phyloP scores from a whole-genome alignment of 2,888 invertebrate genomes.

The Endomychus coccineus region DNA sequence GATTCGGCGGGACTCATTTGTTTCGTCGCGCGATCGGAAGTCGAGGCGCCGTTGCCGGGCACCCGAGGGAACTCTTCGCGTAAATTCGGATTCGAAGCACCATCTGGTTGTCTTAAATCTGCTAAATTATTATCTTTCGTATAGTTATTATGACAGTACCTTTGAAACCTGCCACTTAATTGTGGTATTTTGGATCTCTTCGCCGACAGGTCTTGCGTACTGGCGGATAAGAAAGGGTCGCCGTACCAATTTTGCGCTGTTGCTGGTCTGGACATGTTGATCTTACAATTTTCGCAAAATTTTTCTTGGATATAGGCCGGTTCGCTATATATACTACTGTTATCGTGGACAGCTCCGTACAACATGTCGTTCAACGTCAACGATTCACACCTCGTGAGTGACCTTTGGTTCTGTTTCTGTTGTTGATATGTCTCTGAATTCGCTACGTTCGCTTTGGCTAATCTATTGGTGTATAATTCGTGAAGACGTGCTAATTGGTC shows the following conservation, averaged over 20 bases:
- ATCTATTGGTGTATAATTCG: slow-evolving; percentile 71
- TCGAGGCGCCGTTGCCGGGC: slow-evolving; percentile 54
- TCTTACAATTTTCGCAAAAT: slow-evolving; percentile 69
- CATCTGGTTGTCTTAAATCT: slow-evolving; percentile 79
- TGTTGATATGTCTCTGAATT: slow-evolving; percentile 55
- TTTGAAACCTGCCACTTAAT: slow-evolving; percentile 50
- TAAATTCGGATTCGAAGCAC: slow-evolving; percentile 88
- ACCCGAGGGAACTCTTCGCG: slow-evolving; percentile 57
- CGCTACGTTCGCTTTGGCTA: slow-evolving; percentile 66
- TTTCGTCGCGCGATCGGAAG: slow-evolving; percentile 14
- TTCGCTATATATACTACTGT: slow-evolving; percentile 81
- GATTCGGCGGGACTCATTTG: slow-evolving; percentile 31
- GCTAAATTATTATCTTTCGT: slow-evolving; percentile 52
- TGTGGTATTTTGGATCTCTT: slow-evolving; percentile 27
- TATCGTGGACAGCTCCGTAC: slow-evolving; percentile 53
- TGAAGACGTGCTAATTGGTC: slow-evolving; percentile 76
- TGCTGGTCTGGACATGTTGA: slow-evolving; percentile 60
- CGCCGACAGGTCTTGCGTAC: slow-evolving; percentile 45
- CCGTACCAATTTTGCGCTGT: slow-evolving; percentile 61
- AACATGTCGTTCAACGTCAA: slow-evolving; percentile 62
- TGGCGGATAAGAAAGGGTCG: slow-evolving; percentile 47
- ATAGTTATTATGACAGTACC: slow-evolving; percentile 51
- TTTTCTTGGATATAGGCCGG: slow-evolving; percentile 71
- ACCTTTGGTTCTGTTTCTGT: slow-evolving; percentile 30
- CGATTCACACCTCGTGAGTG: slow-evolving; percentile 62